phyloP scores from a whole-genome alignment of 2,888 invertebrate genomes.

The Balanococcus diminutus region DNA sequence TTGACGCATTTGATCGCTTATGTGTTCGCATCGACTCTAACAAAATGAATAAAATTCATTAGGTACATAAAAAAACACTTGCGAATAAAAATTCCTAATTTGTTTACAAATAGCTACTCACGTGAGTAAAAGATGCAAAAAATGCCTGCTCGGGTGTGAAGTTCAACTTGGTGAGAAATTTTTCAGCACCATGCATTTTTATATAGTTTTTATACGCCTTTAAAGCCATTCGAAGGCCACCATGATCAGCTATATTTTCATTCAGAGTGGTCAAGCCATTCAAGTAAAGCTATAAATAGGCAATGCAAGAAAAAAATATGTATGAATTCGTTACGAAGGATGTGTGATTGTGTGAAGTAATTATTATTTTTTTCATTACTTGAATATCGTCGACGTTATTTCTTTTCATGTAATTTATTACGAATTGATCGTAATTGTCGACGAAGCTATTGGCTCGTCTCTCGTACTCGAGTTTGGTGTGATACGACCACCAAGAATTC shows the following conservation, averaged over 20 bases:
- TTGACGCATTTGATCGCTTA: constrained; percentile 74
- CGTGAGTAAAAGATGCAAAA: constrained; percentile 81
- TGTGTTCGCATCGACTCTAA: constrained; percentile 83
- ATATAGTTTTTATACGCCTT: constrained; percentile 68
- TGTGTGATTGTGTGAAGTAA: background rate
- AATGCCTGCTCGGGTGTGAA: constrained; percentile 77
- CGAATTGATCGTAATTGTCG: constrained; percentile 71
- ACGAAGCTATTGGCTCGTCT: constrained; percentile 74
- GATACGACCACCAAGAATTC: constrained; percentile 77
- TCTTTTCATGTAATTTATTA: background rate
- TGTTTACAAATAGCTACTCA: too few relatives aligned
- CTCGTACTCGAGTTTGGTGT: constrained; percentile 72
- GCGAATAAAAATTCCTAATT: background rate
- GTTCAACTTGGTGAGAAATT: constrained; percentile 71
- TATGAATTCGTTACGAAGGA: too few relatives aligned
- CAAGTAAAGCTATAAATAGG: constrained; percentile 63
- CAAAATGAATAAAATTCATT: constrained; percentile 44
- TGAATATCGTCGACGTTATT: background rate
- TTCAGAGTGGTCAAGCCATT: constrained; percentile 79
- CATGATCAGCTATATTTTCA: constrained; percentile 91
- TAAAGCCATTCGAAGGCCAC: constrained; percentile 81
- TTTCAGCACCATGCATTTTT: constrained; percentile 63
- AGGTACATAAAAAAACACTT: background rate
- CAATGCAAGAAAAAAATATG: background rate
- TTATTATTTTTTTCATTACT: background rate